These are phyloP conservation scores for Diadophis punctatus DNA, from an alignment of 2,113 vertebrate species.

Conservation along the genomic window DNA sequence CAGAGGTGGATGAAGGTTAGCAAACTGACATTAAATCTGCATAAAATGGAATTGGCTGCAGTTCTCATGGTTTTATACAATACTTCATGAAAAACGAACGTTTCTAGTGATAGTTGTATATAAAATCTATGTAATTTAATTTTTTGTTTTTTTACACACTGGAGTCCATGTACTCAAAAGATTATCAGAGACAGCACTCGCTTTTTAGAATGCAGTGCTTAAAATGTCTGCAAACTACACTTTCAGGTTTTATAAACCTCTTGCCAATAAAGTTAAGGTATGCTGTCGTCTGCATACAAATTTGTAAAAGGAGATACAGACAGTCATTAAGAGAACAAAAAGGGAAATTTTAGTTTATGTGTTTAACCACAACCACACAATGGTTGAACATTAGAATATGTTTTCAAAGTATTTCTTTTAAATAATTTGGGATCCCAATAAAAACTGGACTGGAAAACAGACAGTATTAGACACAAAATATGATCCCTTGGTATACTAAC, in stretches of 20 bases:
- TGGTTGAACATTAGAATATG: not conserved
- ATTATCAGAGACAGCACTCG: not conserved
- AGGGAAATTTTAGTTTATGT: not conserved
- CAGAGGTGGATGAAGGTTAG: not conserved
- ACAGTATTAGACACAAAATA: not conserved
- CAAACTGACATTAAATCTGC: not conserved
- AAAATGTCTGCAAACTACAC: not conserved
- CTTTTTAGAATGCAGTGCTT: conserved; percentile 5
- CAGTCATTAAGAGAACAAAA: not conserved
- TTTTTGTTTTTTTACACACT: not conserved
- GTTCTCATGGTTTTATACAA: not conserved
- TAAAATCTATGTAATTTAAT: not conserved
- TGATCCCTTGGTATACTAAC: not conserved
- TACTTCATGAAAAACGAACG: not conserved
- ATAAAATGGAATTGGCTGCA: not conserved
- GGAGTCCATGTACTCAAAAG: not conserved
- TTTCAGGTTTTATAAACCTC: conserved; percentile 16
- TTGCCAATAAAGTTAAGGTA: not conserved
- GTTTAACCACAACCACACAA: not conserved
- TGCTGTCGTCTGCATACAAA: not conserved
- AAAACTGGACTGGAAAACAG: not conserved
- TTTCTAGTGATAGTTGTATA: not conserved
- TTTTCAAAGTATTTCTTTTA: not conserved
- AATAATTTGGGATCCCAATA: not conserved
- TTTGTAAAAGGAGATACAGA: not conserved